Base-by-base conservation (phyloP, 2,113 vertebrate species). In the Lampris incognitus region DNA sequence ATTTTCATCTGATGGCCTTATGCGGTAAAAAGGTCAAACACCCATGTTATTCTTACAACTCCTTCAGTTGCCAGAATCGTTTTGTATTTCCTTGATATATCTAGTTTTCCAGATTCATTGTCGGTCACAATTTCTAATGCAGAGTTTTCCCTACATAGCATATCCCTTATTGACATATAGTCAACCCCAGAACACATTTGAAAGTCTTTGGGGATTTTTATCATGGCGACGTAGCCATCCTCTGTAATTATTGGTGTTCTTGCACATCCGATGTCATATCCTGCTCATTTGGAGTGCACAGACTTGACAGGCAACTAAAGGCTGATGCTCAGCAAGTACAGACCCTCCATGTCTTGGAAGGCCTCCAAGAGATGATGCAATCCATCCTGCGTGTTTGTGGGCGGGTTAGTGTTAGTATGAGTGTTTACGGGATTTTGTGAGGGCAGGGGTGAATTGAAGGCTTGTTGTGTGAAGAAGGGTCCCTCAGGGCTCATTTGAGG, bases 301-400 rank as follows among this genome's bases (percentile, higher is more conserved):
- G 60, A 61, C 69, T 51, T 64, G n/a, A 73, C 13, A 13, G 3
- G 13, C 36, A 46, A 49, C 58, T 58, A 56, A 44, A 60, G 8
- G 51, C 56, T 1, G 11, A 2, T 64, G 46, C 69, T 42, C 11
- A n/a, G 8, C 24, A 1, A 50, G 13, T 36, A 54, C 60, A 0
- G 1, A 58, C 40, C 39, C 57, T 13, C 2, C 48, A 39, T 66
- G 69, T 78, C 68, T 57, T 76, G 63, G 68, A 76, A 55, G 63
- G 42, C 52, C 59, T 76, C 56, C 13, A n/a, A 62, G 13, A 40
- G 41, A 66, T 58, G 66, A 67, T 9, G 39, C 59, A 72, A 44
- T 50, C 44, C 50, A 10, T 41, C 3, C 42, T 11, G 57, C 48
- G 37, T 39, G 62, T 56, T 54, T 63, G 44, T 49, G 61, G 42